These are phyloP conservation scores for Aplodontia rufa DNA, from an alignment of 2,113 vertebrate species.

Conservation along the genomic window DNA sequence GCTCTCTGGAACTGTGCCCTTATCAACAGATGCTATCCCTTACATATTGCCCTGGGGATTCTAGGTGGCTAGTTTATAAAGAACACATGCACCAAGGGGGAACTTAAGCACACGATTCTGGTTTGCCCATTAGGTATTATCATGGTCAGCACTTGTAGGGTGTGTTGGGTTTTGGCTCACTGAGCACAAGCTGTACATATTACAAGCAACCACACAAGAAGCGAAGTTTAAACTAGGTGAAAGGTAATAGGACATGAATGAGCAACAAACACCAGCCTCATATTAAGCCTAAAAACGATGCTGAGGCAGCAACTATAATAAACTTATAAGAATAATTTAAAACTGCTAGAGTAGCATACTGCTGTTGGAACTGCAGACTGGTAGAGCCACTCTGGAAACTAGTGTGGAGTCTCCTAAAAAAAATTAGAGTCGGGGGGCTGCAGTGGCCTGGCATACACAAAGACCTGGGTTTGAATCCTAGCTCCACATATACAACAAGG, in stretches of 20 bases:
- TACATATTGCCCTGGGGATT: background rate
- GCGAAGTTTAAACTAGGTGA: background rate
- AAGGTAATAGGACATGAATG: background rate
- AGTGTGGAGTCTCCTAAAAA: too few species aligned
- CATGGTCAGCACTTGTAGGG: background rate
- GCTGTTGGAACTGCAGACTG: too few species aligned
- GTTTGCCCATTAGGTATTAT: background rate
- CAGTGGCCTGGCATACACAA: too few species aligned
- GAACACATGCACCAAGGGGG: background rate
- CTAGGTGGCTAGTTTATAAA: background rate
- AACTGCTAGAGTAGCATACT: background rate
- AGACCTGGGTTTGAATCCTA: too few species aligned
- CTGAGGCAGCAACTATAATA: background rate
- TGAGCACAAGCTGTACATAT: background rate
- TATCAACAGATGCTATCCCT: background rate
- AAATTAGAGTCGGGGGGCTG: too few species aligned
- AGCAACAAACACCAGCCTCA: background rate
- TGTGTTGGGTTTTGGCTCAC: background rate
- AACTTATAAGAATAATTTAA: background rate
- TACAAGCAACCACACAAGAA: background rate
- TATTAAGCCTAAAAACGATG: background rate
- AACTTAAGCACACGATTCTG: background rate
- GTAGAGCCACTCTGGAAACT: too few species aligned
- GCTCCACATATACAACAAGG: too few species aligned
- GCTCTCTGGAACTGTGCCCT: background rate